Conservation (phyloP, 2,888 invertebrate genomes). For the Hermaeophaga mercurialis region DNA sequence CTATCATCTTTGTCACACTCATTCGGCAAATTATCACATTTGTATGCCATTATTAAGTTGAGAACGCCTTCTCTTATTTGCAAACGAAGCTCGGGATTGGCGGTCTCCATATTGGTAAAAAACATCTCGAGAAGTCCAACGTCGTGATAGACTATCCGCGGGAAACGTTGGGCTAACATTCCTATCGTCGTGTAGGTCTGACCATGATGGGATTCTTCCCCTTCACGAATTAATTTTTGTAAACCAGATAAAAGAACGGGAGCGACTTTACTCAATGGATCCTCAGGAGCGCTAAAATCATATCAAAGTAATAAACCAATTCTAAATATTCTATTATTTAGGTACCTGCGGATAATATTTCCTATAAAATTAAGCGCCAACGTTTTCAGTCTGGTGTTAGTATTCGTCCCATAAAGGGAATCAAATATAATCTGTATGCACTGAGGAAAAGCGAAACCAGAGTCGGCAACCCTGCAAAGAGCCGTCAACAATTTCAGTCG, state of each 20-base stretch:
- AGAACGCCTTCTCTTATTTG: conserved; percentile 55
- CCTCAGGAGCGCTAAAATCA: conserved; percentile 64
- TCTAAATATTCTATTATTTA: too few species aligned
- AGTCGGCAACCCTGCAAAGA: conserved; percentile 73
- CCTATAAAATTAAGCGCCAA: conserved; percentile 81
- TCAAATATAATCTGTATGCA: conserved; percentile 89
- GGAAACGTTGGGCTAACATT: conserved; percentile 65
- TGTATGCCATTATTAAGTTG: conserved; percentile 52
- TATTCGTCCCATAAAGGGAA: conserved; percentile 81
- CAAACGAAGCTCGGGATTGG: conserved; percentile 53
- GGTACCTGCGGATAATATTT: conserved; percentile 81
- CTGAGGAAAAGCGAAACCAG: conserved; percentile 75
- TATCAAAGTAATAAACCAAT: background rate
- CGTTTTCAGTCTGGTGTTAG: conserved; percentile 81
- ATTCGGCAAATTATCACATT: conserved; percentile 49
- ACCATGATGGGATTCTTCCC: conserved; percentile 66
- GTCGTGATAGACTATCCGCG: conserved; percentile 70
- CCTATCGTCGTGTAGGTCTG: conserved; percentile 80
- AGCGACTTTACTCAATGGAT: conserved; percentile 68
- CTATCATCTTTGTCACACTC: conserved; percentile 53
- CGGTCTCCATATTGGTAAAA: conserved; percentile 59
- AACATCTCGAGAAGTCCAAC: conserved; percentile 63
- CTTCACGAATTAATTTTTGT: conserved; percentile 72
- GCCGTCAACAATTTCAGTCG: conserved; percentile 85
- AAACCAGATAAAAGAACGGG: conserved; percentile 76